Percentiles rank a stretch among this genome's conserved stretches.
These are phyloP conservation scores for Acrocyrtus sp. DNA, from an alignment of 2,888 invertebrate species.

Conservation along the genomic window DNA sequence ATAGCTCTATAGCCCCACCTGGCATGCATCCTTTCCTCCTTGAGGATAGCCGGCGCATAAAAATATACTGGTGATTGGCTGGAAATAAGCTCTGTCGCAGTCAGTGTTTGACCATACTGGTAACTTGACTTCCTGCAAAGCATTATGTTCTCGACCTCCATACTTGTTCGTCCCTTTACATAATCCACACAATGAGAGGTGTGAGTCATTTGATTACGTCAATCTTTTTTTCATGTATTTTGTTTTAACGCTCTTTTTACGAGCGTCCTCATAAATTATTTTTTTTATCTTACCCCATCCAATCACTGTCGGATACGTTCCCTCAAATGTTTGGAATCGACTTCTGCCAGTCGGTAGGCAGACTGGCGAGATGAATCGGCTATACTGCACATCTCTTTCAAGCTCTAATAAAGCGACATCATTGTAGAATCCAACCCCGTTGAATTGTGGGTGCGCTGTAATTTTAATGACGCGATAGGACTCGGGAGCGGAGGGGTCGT, in stretches of 20 bases:
- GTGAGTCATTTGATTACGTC: too few relatives aligned
- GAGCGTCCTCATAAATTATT: too few relatives aligned
- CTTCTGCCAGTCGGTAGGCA: conserved; percentile 78
- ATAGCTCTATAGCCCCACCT: too few relatives aligned
- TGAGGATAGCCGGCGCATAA: conserved; percentile 89
- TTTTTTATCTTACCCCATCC: conserved; percentile 83
- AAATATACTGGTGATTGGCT: conserved; percentile 90
- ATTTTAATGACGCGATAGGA: conserved; percentile 82
- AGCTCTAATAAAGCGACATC: conserved; percentile 89
- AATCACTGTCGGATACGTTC: conserved; percentile 84
- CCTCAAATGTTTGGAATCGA: conserved; percentile 74
- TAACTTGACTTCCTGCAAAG: conserved; percentile 83
- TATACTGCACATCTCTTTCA: conserved; percentile 78
- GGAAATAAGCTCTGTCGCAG: conserved; percentile 90
- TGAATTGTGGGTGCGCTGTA: conserved; percentile 85
- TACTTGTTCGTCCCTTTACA: conserved; percentile 60
- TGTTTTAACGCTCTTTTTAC: too few relatives aligned
- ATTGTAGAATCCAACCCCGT: conserved; percentile 91
- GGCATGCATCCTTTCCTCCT: conserved; percentile 94
- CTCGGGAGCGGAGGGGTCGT: conserved; percentile 85
- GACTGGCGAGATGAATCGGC: conserved; percentile 87
- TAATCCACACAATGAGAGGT: too few relatives aligned
- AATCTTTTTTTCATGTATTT: too few relatives aligned
- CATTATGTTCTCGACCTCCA: conserved; percentile 87
- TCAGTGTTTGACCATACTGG: conserved; percentile 92